Evolutionary conservation across 2,797 vertebrate genomes (phyloP).

Genomic region (Myotis planiceps): DNA sequence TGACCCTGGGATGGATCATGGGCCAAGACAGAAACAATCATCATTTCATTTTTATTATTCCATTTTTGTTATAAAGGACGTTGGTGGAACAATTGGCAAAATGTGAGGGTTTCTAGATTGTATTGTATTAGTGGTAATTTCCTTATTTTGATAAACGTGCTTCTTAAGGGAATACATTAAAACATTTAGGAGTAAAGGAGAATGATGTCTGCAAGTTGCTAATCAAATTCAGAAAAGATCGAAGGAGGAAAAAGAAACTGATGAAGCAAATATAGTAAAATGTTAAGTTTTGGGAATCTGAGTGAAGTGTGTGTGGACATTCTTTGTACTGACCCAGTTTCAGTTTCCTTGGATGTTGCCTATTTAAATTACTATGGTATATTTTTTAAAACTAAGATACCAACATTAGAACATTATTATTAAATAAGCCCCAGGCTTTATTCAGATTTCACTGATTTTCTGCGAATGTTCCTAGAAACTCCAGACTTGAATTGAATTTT

Average conservation of each 20-base stretch:
- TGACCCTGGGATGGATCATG: not conserved
- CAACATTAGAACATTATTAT: not conserved
- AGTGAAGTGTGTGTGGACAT: not conserved
- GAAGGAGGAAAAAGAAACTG: not conserved
- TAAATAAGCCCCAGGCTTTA: not conserved
- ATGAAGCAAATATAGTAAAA: not conserved
- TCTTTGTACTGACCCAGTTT: not conserved
- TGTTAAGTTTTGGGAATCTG: not conserved
- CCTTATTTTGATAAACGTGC: not conserved
- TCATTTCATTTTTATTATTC: not conserved
- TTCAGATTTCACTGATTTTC: not conserved
- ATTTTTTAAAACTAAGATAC: slow-evolving; percentile 2
- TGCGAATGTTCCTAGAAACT: not conserved
- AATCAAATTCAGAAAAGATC: not conserved
- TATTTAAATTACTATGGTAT: not conserved
- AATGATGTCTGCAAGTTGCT: not conserved
- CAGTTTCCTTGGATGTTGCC: not conserved
- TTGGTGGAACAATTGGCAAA: not conserved
- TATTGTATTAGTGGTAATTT: not conserved
- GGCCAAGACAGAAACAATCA: not conserved
- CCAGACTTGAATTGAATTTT: not conserved
- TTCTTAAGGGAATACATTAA: not conserved
- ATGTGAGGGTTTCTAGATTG: not conserved
- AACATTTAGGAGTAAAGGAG: slow-evolving; percentile 29
- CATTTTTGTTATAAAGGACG: not conserved